These are phyloP conservation scores for Meta bourneti DNA, from an alignment of 2,888 invertebrate species.

Conservation along the genomic window DNA sequence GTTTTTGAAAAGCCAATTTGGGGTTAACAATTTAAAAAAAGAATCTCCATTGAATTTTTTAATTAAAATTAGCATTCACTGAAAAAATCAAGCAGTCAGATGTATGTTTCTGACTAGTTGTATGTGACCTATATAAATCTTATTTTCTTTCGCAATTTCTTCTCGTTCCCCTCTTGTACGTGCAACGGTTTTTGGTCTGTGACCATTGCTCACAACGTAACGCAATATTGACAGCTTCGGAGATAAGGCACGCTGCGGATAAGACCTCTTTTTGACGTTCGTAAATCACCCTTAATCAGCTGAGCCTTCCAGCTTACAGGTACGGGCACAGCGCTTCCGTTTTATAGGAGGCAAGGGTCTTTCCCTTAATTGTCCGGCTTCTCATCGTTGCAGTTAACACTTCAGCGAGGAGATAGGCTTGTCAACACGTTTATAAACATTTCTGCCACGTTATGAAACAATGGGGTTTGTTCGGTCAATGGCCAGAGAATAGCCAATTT, in stretches of 20 bases:
- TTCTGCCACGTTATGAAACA: conserved; percentile 47
- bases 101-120: neutral
- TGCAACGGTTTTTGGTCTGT: conserved; percentile 33
- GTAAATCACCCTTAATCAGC: conserved; percentile 73
- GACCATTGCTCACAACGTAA: conserved; percentile 61
- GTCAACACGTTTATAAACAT: conserved; percentile 53
- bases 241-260: conserved; percentile 46
- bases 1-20: no score
- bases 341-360: conserved; percentile 27
- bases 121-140: neutral
- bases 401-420: conserved; percentile 34
- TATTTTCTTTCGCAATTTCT: conserved; percentile 7
- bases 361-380: conserved; percentile 50
- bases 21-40: no score
- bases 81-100: no score
- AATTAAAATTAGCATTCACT: no score
- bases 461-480: conserved; percentile 12
- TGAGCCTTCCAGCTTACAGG: conserved; percentile 2
- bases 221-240: conserved; percentile 64
- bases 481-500: neutral
- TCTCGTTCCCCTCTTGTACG: neutral
- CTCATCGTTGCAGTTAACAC: conserved; percentile 50
- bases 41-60: no score
- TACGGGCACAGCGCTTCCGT: conserved; percentile 45
- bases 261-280: conserved; percentile 44